phyloP scores from a whole-genome alignment of 2,113 vertebrate genomes.

The Meleagris gallopavo region DNA sequence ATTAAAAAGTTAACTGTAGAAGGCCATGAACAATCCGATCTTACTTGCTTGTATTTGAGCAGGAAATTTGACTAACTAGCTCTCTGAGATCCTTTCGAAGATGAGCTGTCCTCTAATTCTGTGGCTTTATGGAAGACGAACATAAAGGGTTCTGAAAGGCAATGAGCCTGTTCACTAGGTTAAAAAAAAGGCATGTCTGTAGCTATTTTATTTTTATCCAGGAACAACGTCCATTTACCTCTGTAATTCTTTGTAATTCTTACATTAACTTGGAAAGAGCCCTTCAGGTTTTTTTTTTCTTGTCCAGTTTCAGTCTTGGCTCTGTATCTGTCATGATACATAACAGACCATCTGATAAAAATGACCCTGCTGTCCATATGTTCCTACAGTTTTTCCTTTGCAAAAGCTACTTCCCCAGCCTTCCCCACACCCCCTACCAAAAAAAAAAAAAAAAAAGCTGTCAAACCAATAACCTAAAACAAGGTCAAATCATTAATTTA shows the following conservation, averaged over 20 bases:
- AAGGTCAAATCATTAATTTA: not conserved
- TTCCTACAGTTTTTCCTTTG: not conserved
- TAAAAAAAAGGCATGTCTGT: not conserved
- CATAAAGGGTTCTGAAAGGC: not conserved
- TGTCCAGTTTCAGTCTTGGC: not conserved
- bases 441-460: not conserved
- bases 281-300: not conserved
- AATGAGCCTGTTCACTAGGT: not conserved
- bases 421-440: too few species aligned
- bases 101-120: not conserved
- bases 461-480: not conserved
- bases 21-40: not conserved
- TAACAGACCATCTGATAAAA: not conserved
- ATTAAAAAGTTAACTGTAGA: not conserved
- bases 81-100: not conserved
- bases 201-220: not conserved
- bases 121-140: not conserved
- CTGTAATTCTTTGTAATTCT: too few species aligned
- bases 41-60: not conserved
- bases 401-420: not conserved
- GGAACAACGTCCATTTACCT: not conserved
- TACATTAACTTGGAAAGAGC: not conserved
- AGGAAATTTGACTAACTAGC: not conserved
- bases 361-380: not conserved
- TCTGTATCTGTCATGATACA: not conserved